Base-by-base conservation (phyloP, 2,797 vertebrate species). In the Cossypha polioptera region DNA sequence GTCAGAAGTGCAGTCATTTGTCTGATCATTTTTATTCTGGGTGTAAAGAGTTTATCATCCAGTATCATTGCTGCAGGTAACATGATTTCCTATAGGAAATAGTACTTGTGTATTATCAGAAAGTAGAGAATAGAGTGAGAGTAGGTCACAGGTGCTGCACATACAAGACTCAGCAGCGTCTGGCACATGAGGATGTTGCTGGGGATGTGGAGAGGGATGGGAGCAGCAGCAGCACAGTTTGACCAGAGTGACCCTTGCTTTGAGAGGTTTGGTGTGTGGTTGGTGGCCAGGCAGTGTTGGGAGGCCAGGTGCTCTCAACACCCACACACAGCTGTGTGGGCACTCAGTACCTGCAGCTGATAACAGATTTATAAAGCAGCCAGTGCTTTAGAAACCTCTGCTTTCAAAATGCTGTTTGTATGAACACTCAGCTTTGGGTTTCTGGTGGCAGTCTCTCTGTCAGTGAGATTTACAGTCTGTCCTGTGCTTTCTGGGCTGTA, bases 121-220 rank as follows among this genome's bases (percentile, higher is more conserved):
- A 83, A 66, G 28, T 1, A 8, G 40, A 2, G 1, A 63, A 13
- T 4, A 48, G 50, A 67, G 33, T 3, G 5, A 6, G 78, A 43
- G 47, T 10, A 13, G 20, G 9, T 59, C 1, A 14, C 21, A 47
- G 43, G 35, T 42, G 3, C 26, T 57, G 80, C 47, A 11, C 4
- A 1, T 1, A 5, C 0, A 7, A 28, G 48, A 26, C 40, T 82
- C 43, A 29, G 68, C 21, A 2, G 21, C 43, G 28, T 8, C 13
- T 68, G 73, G 51, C 57, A 47, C 31, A 2, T 0, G 4, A 36
- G 33, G 59, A 25, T 42, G 36, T 26, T 75, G 67, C 15, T 15
- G 25, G 36, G 53, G 7, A 7, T 76, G 28, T 63, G 71, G 25
- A 59, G 75, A 67, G 25, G 45, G 42, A 13, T 74, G 53, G 42